These are phyloP conservation scores for Ptilorrhoa leucosticta DNA, from an alignment of 2,113 vertebrate genomes.

Conservation along the genomic window DNA sequence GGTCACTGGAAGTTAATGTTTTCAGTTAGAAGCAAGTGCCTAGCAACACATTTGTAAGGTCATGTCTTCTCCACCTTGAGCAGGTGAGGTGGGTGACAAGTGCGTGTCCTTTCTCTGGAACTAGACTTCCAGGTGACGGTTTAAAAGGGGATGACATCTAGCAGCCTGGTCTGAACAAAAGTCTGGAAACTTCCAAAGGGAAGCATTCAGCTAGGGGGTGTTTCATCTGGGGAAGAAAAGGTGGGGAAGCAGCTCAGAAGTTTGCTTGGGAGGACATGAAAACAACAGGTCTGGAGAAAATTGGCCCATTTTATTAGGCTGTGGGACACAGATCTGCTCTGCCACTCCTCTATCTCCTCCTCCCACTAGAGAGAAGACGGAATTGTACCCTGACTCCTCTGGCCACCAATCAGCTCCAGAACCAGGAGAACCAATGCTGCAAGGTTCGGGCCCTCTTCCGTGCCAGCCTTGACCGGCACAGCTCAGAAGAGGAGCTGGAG, in stretches of 20 bases:
- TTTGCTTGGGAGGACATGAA: background rate
- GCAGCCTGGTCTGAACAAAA: background rate
- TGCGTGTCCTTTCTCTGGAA: background rate
- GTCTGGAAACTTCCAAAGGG: background rate
- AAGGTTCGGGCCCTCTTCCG: conserved; percentile 81
- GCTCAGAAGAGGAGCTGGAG: conserved; percentile 89
- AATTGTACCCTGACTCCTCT: conserved; percentile 84
- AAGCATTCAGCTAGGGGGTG: background rate
- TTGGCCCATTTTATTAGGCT: background rate
- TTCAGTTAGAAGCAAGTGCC: background rate
- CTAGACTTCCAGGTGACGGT: background rate
- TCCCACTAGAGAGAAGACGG: conserved; percentile 78
- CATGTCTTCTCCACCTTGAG: background rate
- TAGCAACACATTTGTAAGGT: background rate
- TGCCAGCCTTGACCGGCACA: conserved; percentile 83
- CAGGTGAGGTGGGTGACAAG: background rate
- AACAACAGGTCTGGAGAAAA: background rate
- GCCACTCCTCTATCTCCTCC: background rate
- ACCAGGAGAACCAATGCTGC: conserved; percentile 82
- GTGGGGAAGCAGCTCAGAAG: background rate
- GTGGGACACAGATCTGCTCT: background rate
- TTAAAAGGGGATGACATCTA: background rate
- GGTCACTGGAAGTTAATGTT: background rate
- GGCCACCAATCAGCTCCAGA: conserved; percentile 86
- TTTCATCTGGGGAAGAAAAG: background rate